Evolutionary conservation across 2,797 vertebrate species (phyloP).

Genomic region (Enteromius argenteus): DNA sequence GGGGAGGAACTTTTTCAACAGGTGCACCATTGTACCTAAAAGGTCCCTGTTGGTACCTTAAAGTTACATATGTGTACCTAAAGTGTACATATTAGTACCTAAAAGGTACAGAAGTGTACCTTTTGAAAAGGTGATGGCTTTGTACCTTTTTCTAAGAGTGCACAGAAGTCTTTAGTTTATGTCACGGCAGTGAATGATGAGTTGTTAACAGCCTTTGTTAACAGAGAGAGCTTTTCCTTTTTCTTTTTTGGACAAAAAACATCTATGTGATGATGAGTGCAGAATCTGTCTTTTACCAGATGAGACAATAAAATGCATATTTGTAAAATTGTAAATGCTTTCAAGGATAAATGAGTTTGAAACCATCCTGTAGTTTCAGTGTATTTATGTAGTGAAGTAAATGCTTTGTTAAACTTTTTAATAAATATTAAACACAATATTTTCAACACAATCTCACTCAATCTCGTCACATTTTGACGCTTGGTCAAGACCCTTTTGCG

Average conservation of each 20-base stretch:
- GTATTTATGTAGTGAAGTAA: neutral
- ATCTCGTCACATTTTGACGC: too few species aligned
- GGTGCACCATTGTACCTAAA: neutral
- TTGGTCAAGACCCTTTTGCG: too few species aligned
- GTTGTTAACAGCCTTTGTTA: neutral
- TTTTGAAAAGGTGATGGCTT: neutral
- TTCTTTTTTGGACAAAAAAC: neutral
- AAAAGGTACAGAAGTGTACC: neutral
- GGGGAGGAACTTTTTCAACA: neutral
- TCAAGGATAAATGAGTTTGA: neutral
- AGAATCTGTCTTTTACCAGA: neutral
- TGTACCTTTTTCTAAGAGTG: neutral
- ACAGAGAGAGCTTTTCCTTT: neutral
- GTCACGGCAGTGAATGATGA: neutral
- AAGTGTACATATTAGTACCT: neutral
- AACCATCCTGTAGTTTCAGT: neutral
- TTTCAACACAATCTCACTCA: too few species aligned
- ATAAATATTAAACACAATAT: neutral
- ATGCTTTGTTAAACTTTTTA: neutral
- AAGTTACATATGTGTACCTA: neutral
- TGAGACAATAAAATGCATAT: neutral
- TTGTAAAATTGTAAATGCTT: too few species aligned
- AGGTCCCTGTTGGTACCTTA: neutral
- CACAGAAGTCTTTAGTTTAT: neutral
- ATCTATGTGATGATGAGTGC: neutral